A percentile compares a stretch with the other conserved stretches of the same genome.
phyloP scores from a whole-genome alignment of 2,888 invertebrate species.

The Aspidiotus rigidus region DNA sequence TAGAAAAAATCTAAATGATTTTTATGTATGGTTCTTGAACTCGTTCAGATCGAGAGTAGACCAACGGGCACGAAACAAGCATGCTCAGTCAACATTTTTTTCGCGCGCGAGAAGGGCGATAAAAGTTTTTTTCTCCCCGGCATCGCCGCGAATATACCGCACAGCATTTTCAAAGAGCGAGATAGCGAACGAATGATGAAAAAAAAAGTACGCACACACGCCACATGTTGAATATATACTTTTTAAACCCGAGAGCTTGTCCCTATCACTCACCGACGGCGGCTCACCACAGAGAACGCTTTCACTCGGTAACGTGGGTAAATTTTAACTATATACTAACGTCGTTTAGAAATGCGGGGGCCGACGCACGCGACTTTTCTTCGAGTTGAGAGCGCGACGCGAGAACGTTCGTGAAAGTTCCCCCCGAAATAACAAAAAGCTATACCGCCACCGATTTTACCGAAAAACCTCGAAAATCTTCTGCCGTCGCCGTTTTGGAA shows the following conservation, averaged over 20 bases:
- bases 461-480: conserved; percentile 29
- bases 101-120: conserved; percentile 15
- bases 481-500: conserved; percentile 24
- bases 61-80: conserved; percentile 15
- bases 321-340: conserved; percentile 23
- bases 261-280: conserved; percentile 23
- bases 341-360: conserved; percentile 12
- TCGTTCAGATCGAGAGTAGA: conserved; percentile 10
- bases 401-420: no score
- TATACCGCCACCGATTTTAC: neutral
- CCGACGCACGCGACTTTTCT: conserved; percentile 24
- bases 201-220: conserved; percentile 5
- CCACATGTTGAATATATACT: conserved; percentile 27
- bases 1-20: neutral
- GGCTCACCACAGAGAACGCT: conserved; percentile 28
- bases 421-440: neutral
- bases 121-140: conserved; percentile 9
- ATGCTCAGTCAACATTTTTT: conserved; percentile 25
- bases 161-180: conserved; percentile 15
- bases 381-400: no score
- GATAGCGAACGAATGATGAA: neutral
- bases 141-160: conserved; percentile 20
- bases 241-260: conserved; percentile 10
- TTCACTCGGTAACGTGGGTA: conserved; percentile 23
- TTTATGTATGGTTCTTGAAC: conserved; percentile 18